Base-by-base conservation (phyloP, 2,888 invertebrate species). In the Chrysina gloriosa region DNA sequence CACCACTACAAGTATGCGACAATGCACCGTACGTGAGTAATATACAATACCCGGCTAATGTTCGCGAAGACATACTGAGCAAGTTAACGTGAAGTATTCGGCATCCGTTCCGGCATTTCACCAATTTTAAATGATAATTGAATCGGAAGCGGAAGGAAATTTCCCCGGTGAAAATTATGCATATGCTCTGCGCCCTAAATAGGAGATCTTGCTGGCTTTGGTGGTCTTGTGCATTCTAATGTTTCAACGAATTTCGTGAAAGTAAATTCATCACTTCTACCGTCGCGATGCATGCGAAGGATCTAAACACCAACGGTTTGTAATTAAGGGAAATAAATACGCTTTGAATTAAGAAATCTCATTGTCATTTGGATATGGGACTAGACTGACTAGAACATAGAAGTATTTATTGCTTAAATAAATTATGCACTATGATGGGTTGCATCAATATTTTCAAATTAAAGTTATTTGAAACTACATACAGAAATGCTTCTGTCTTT, bases 51-150 rank as follows among this genome's bases (percentile, higher is more conserved):
- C 16, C 16, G 19, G 21, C 19, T 9, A 21, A 9, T 45, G 7
- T 19, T 16, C 21, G 45, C n/a, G 21, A 45, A 45, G 6, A 16
- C 16, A 21, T 19, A 45, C 3, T 19, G 19, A 45, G 21, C 16
- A 45, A 45, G 45, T 45, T 16, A 21, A 45, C 45, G 45, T 11
- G n/a, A 11, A n/a, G 39, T 39, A 39, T 39, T 39, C 39, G n/a
- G 11, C 39, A 39, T 39, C 39, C n/a, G 14, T n/a, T 39, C 7
- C 16, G 19, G 45, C 21, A 45, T 21, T 21, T 21, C 6, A 9
- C 9, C 19, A 5, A 21, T 45, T 45, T 45, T 19, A 45, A 45
- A 16, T 21, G 19, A 3, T 45, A 45, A 45, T 45, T 45, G 45
- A 45, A 45, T 19, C 21, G 45, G 19, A 45, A 21, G 45, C 45